Base-by-base conservation (phyloP, 2,888 invertebrate species). In the Agonum fuliginosum region DNA sequence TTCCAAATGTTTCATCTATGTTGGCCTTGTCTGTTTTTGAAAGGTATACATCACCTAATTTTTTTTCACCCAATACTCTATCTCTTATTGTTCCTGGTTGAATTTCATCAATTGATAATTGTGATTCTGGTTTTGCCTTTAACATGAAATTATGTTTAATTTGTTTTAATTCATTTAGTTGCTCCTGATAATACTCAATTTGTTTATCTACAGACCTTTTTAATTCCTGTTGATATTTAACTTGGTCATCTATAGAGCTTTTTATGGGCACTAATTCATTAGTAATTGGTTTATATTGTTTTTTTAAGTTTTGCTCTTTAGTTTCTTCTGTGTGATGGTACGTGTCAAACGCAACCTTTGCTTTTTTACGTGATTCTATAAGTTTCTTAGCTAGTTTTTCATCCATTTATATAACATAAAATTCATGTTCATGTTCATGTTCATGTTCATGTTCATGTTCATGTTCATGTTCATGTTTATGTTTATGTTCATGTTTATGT, bases 1-100 rank as follows among this genome's bases (percentile, higher is more conserved):
- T 51, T 51, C 51, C 51, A 51, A 51, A 46, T 22, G 20, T 51
- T 51, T 51, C 51, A 51, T 22, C 22, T 46, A 46, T 46, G 46
- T 46, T 46, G 12, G 46, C 8, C 17, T 46, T 46, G 46, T 46
- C 46, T 46, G 46, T 46, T 46, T 46, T 46, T 46, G 46, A 46
- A 46, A 46, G 46, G 8, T 46, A 46, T 8, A 46, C 46, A 17
- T 46, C 46, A 46, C 46, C 46, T 19, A 46, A 46, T 46, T 6
- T 17, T 46, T 46, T 19, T 46, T 46, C 46, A 46, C 46, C 46
- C 17, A 17, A 17, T 6, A 46, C 46, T 46, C 17, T 46, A 46
- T 46, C 14, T 46, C 17, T 14, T 46, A 17, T 3, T 46, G 46
- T 46, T 17, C 46, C 46, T 46, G 46, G 17, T 46, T 46, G 46